phyloP scores from a whole-genome alignment of 2,113 vertebrate genomes.

The Melospiza georgiana region DNA sequence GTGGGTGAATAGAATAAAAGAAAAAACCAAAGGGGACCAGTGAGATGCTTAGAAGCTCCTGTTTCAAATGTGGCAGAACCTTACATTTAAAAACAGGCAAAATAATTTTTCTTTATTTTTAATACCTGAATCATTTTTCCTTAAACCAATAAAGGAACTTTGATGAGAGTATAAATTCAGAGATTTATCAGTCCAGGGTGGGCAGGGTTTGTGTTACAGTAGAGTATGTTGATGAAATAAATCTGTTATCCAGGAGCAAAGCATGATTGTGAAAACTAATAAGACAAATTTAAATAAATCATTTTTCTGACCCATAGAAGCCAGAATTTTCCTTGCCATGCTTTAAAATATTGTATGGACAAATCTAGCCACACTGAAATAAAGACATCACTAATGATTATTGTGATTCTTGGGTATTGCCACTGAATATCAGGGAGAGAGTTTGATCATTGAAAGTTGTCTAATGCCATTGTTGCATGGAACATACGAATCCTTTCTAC shows the following conservation, averaged over 20 bases:
- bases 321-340: background rate
- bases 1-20: background rate
- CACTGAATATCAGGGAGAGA: background rate
- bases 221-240: background rate
- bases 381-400: background rate
- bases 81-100: background rate
- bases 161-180: background rate
- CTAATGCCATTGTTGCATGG: fast-evolving
- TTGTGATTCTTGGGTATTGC: background rate
- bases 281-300: background rate
- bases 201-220: background rate
- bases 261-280: background rate
- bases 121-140: background rate
- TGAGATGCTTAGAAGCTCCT: background rate
- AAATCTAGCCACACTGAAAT: background rate
- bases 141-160: background rate
- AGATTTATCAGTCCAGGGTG: background rate
- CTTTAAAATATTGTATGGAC: background rate
- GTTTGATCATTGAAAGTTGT: background rate
- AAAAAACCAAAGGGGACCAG: background rate
- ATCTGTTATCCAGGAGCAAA: background rate
- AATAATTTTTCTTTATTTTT: background rate
- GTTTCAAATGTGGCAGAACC: background rate
- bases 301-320: background rate
- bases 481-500: background rate